Evolutionary conservation across 1,140 invertebrate species (phyloP).

Genomic region (Homalodisca vitripennis): DNA sequence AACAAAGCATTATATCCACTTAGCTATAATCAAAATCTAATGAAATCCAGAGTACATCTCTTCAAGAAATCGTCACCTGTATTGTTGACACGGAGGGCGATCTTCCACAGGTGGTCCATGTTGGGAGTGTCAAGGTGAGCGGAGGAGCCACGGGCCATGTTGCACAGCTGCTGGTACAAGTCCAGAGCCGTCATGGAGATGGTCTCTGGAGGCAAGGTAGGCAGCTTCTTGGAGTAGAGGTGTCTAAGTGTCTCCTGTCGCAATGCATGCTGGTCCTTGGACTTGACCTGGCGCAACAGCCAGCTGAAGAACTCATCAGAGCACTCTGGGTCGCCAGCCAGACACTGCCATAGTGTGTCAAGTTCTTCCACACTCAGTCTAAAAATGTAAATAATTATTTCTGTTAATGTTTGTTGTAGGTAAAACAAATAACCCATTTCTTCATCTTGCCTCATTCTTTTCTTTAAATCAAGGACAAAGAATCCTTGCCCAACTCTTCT

Average conservation of each 20-base stretch:
- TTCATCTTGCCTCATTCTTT: too few species aligned
- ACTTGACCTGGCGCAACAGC: conserved; percentile 86
- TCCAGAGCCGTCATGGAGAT: conserved; percentile 91
- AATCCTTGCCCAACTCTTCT: too few species aligned
- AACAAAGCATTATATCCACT: too few species aligned
- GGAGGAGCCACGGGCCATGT: conserved; percentile 72
- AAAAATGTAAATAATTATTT: too few species aligned
- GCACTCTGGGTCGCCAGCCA: conserved; percentile 78
- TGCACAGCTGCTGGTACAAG: conserved; percentile 88
- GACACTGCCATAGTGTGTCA: conserved; percentile 86
- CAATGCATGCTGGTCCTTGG: conserved; percentile 87
- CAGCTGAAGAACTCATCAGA: conserved; percentile 91
- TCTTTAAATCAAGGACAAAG: too few species aligned
- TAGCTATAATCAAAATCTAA: too few species aligned
- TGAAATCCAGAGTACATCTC: too few species aligned
- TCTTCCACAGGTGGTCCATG: conserved; percentile 93
- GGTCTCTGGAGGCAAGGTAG: conserved; percentile 79
- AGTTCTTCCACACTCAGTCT: conserved; percentile 86
- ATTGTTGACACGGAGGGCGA: conserved; percentile 82
- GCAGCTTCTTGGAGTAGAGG: conserved; percentile 86
- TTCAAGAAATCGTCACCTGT: conserved; percentile 61
- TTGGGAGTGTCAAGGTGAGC: conserved; percentile 65
- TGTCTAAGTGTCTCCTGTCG: conserved; percentile 83
- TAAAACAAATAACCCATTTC: too few species aligned
- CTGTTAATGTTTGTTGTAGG: too few species aligned